Evolutionary conservation across 2,797 vertebrate genomes (phyloP).

Genomic region (Oophaga sylvatica): DNA sequence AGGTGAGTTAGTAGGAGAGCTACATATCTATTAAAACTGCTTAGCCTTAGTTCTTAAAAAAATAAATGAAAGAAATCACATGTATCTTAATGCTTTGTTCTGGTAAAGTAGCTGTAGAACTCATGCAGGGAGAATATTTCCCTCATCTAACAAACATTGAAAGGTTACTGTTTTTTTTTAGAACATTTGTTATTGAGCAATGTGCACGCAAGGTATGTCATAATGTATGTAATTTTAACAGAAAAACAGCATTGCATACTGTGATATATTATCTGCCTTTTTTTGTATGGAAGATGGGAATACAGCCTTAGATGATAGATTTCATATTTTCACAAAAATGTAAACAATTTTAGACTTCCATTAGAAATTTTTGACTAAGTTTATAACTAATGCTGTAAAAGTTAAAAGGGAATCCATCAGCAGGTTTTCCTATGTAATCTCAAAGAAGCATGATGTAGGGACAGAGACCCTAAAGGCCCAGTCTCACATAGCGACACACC

Average conservation of each 20-base stretch:
- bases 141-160: background rate
- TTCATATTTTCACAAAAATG: background rate
- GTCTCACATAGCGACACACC: too few species aligned
- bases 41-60: background rate
- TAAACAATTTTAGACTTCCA: background rate
- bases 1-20: constrained; percentile 75
- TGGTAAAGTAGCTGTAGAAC: background rate
- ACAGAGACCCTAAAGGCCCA: too few species aligned
- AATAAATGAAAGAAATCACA: background rate
- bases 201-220: too few species aligned
- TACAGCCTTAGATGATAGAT: background rate
- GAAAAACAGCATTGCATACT: too few species aligned
- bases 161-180: background rate
- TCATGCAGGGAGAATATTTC: background rate
- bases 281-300: too few species aligned
- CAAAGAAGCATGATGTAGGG: too few species aligned
- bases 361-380: background rate
- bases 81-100: background rate
- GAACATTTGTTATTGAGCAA: background rate
- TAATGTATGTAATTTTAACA: too few species aligned
- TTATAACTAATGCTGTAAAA: too few species aligned
- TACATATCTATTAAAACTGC: background rate
- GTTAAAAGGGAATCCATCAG: too few species aligned
- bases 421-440: too few species aligned
- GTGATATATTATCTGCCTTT: too few species aligned